phyloP scores from a whole-genome alignment of 2,113 vertebrate species.

The Pipa parva region DNA sequence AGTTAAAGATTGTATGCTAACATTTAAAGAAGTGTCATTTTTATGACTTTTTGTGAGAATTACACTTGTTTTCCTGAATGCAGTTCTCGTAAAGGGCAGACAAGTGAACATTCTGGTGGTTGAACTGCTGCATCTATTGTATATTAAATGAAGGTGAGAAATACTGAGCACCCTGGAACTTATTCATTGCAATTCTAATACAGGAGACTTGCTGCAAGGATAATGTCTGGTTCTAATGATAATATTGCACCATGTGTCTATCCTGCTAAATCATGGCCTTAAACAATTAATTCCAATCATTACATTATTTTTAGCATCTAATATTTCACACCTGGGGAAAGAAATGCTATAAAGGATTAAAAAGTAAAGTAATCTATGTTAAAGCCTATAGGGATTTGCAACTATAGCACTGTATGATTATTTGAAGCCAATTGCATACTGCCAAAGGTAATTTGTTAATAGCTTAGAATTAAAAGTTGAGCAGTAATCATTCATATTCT shows the following conservation, averaged over 20 bases:
- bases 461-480: slow-evolving; percentile 52
- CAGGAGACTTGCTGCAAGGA: slow-evolving; percentile 17
- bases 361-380: slow-evolving; percentile 40
- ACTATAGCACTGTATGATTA: slow-evolving; percentile 44
- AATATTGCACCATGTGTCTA: slow-evolving; percentile 9
- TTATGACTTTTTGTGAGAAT: neutral
- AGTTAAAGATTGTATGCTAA: too few relatives aligned
- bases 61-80: neutral
- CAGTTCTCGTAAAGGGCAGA: slow-evolving; percentile 5
- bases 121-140: slow-evolving; percentile 20
- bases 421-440: slow-evolving; percentile 49
- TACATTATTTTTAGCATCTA: slow-evolving; percentile 40
- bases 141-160: slow-evolving; percentile 16
- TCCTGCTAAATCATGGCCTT: slow-evolving; percentile 20
- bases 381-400: slow-evolving; percentile 37
- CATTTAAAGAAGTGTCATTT: too few relatives aligned
- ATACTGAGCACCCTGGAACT: slow-evolving; percentile 6
- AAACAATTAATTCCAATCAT: slow-evolving; percentile 41
- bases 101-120: slow-evolving; percentile 18
- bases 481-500: slow-evolving; percentile 61
- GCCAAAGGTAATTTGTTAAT: slow-evolving; percentile 62
- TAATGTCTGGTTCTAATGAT: slow-evolving; percentile 30
- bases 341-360: slow-evolving; percentile 41
- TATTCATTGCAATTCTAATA: slow-evolving; percentile 1
- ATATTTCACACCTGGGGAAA: slow-evolving; percentile 42